phyloP scores from a whole-genome alignment of 2,888 invertebrate species.

The Heterodera filipjevi region DNA sequence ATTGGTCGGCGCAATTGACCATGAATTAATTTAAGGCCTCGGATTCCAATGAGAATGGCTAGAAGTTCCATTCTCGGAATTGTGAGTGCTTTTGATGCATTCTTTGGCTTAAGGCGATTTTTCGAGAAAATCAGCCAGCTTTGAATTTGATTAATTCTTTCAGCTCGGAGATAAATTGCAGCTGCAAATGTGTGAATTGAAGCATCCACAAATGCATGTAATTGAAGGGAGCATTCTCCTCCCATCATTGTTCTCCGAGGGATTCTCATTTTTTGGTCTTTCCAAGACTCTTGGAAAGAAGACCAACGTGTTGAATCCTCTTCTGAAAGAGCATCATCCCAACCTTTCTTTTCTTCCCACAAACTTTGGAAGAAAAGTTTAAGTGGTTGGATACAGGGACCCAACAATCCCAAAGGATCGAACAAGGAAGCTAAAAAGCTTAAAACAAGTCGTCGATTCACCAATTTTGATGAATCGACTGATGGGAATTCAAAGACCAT shows the following conservation, averaged over 20 bases:
- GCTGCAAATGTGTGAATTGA: conserved; percentile 35
- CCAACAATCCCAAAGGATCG: conserved; percentile 38
- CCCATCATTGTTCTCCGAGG: background rate
- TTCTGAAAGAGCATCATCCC: conserved; percentile 28
- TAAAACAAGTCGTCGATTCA: conserved; percentile 32
- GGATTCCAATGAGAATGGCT: background rate
- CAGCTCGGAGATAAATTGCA: conserved; percentile 31
- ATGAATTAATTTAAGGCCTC: background rate
- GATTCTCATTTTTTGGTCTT: background rate
- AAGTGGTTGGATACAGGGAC: conserved; percentile 26
- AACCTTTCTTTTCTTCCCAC: conserved; percentile 31
- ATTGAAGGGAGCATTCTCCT: background rate
- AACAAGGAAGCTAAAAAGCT: conserved; percentile 27
- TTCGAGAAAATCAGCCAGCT: conserved; percentile 24
- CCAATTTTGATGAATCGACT: background rate
- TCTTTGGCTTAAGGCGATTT: background rate
- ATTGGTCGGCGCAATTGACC: background rate
- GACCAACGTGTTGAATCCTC: conserved; percentile 16
- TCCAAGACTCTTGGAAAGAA: background rate
- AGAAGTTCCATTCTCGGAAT: conserved; percentile 30
- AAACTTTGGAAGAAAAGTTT: conserved; percentile 39
- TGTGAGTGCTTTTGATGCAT: conserved; percentile 16
- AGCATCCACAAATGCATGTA: conserved; percentile 43
- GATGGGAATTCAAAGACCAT: background rate
- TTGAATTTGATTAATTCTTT: background rate